Evolutionary conservation across 2,797 vertebrate species (phyloP).

Genomic region (Danio kyathit): DNA sequence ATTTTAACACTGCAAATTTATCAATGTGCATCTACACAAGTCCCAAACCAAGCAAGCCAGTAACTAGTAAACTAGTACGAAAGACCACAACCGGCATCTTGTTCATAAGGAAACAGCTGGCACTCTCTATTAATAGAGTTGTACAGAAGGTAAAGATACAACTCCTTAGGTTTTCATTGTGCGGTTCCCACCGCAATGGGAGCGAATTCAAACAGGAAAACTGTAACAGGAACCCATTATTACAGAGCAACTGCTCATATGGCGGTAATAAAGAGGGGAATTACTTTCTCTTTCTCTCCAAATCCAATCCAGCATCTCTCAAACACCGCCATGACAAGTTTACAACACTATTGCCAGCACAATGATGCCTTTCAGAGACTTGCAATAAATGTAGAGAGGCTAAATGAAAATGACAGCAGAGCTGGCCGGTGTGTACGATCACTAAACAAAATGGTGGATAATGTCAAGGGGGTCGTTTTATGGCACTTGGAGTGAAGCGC

Average conservation of each 20-base stretch:
- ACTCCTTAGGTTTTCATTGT: slow-evolving; percentile 37
- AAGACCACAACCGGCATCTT: neutral
- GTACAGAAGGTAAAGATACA: slow-evolving; percentile 51
- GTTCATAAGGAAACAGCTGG: slow-evolving; percentile 31
- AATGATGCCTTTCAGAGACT: slow-evolving; percentile 69
- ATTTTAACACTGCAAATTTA: too few species aligned
- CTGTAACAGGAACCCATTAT: slow-evolving; percentile 73
- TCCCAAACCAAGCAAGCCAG: too few species aligned
- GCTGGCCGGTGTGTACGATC: slow-evolving; percentile 44
- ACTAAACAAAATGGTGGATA: slow-evolving; percentile 59
- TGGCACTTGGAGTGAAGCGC: slow-evolving; percentile 23
- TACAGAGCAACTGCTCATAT: slow-evolving; percentile 72
- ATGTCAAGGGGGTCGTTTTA: slow-evolving; percentile 37
- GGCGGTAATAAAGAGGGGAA: slow-evolving; percentile 73
- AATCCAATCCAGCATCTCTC: slow-evolving; percentile 61
- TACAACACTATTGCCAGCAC: slow-evolving; percentile 66
- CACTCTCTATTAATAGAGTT: slow-evolving; percentile 42
- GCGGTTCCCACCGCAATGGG: slow-evolving; percentile 55
- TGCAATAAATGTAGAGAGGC: slow-evolving; percentile 50
- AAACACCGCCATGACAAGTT: slow-evolving; percentile 74
- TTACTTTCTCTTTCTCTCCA: slow-evolving; percentile 66
- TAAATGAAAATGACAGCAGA: slow-evolving; percentile 62
- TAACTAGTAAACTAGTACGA: too few species aligned
- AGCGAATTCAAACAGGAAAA: slow-evolving; percentile 64
- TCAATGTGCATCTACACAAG: too few species aligned